phyloP scores from a whole-genome alignment of 1,140 invertebrate genomes.

The Glossosoma conforme region DNA sequence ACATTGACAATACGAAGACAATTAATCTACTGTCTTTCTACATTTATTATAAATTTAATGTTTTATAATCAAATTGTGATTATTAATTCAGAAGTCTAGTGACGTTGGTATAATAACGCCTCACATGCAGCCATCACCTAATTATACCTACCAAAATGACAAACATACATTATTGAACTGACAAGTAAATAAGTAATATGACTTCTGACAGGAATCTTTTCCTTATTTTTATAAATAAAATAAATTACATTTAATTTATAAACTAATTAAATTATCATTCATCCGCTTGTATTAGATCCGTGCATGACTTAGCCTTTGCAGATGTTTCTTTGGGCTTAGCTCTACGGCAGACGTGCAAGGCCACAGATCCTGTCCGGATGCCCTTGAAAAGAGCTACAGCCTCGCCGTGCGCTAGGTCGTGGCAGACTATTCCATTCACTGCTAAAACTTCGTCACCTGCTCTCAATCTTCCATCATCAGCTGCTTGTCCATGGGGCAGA shows the following conservation, averaged over 20 bases:
- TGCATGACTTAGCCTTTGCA: slow-evolving; percentile 55
- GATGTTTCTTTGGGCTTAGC: slow-evolving; percentile 48
- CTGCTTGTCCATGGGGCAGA: slow-evolving; percentile 79
- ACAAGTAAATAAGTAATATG: background rate
- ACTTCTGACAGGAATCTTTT: slow-evolving; percentile 2
- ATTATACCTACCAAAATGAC: no score
- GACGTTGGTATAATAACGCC: no score
- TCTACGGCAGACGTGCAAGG: slow-evolving; percentile 68
- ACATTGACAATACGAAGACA: no score
- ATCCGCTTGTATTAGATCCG: slow-evolving; percentile 50
- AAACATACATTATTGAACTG: no score
- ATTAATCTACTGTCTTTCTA: no score
- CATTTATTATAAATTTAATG: no score
- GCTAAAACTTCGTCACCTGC: slow-evolving; percentile 87
- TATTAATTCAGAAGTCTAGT: no score
- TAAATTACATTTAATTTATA: no score
- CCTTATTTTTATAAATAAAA: no score
- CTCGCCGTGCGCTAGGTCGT: slow-evolving; percentile 80
- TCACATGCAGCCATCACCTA: no score
- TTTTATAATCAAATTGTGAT: no score
- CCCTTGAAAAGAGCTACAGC: slow-evolving; percentile 80
- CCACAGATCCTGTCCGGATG: slow-evolving; percentile 71
- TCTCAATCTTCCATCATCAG: slow-evolving; percentile 75
- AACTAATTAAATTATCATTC: no score
- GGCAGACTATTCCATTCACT: slow-evolving; percentile 77